A percentile compares a stretch with the other conserved stretches of the same genome.
Evolutionary conservation across 2,113 vertebrate species (phyloP).

Genomic region (Pangasianodon hypophthalmus): DNA sequence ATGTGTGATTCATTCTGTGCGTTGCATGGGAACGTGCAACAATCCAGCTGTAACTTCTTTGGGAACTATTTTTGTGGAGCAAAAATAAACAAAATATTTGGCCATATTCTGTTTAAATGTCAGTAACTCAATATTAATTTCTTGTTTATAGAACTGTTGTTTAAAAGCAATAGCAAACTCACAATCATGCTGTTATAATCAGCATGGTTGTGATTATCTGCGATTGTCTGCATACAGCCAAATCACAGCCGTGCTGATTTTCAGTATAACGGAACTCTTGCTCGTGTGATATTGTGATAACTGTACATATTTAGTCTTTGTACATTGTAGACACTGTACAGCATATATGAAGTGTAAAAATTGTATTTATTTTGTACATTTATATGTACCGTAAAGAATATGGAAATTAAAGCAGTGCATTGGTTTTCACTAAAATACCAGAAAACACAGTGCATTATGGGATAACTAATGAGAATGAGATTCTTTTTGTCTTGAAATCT

Average conservation of each 20-base stretch:
- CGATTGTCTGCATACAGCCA: not conserved
- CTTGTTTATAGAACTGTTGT: not conserved
- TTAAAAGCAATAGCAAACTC: not conserved
- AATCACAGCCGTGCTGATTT: not conserved
- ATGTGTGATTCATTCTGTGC: not conserved
- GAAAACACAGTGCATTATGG: not conserved
- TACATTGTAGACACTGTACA: not conserved
- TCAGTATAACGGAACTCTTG: not conserved
- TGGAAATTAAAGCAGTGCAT: not conserved
- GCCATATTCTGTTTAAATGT: not conserved
- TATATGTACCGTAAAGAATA: not conserved
- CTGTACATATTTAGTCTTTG: not conserved
- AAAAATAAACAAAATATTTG: not conserved
- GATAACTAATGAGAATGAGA: not conserved
- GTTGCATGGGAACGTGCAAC: not conserved
- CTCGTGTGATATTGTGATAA: not conserved
- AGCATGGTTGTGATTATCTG: not conserved
- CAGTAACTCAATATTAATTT: not conserved
- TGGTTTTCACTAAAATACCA: not conserved
- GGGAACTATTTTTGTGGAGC: not conserved
- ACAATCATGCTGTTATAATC: not conserved
- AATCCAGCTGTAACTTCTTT: not conserved
- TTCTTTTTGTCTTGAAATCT: not conserved
- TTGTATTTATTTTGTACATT: not conserved
- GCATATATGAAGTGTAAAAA: not conserved